A percentile compares a stretch with the other conserved stretches of the same genome.
Evolutionary conservation across 2,888 invertebrate species (phyloP).

Genomic region (Parapristionchus giblindavisi): DNA sequence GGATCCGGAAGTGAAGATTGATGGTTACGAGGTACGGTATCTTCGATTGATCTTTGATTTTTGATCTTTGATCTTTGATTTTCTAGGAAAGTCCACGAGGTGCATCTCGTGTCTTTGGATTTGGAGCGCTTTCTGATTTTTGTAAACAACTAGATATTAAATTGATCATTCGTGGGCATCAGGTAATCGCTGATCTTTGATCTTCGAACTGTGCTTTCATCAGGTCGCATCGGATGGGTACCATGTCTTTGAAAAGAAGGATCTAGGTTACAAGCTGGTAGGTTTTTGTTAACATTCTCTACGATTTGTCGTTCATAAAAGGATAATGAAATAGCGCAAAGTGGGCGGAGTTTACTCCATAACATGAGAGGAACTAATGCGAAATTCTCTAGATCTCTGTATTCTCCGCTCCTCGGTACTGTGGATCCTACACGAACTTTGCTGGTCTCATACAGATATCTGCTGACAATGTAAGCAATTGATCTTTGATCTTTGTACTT

Average conservation of each 20-base stretch:
- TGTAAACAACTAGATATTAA: slow-evolving; percentile 58
- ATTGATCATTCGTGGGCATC: slow-evolving; percentile 65
- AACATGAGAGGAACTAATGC: not conserved
- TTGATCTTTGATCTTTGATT: not conserved
- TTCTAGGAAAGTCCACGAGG: slow-evolving; percentile 30
- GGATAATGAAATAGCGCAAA: no score
- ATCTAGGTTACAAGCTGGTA: slow-evolving; percentile 42
- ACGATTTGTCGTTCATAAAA: not conserved
- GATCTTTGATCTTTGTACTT: not conserved
- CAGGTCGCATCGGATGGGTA: slow-evolving; percentile 78
- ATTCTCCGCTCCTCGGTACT: slow-evolving; percentile 81
- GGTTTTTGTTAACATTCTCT: not conserved
- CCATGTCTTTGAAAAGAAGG: slow-evolving; percentile 84
- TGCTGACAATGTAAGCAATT: slow-evolving; percentile 42
- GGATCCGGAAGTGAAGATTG: slow-evolving; percentile 55
- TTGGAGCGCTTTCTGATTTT: slow-evolving; percentile 56
- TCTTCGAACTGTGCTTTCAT: not conserved
- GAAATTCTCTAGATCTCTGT: slow-evolving; percentile 43
- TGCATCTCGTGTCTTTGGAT: slow-evolving; percentile 60
- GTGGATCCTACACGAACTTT: slow-evolving; percentile 76
- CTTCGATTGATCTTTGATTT: not conserved
- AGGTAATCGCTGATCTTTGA: slow-evolving; percentile 43
- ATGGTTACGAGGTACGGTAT: slow-evolving; percentile 53
- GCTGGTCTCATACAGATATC: slow-evolving; percentile 50
- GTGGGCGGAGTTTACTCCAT: no score